Evolutionary conservation across 1,140 invertebrate species (phyloP).

Genomic region (Solen grandis): DNA sequence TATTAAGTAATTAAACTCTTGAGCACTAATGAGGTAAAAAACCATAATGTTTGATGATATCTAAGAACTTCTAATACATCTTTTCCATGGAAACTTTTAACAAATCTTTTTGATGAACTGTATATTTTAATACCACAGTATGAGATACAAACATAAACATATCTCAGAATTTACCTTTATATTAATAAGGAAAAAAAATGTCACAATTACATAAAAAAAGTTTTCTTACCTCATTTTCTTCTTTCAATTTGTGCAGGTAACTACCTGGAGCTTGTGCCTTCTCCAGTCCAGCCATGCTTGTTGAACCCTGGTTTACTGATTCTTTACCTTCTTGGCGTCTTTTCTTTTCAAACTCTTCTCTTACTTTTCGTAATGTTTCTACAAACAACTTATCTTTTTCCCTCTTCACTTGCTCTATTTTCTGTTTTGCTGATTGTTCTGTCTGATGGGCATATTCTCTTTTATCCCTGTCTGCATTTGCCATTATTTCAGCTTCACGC

Average conservation of each 20-base stretch:
- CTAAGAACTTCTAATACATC: too few species aligned
- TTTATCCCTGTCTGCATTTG: constrained; percentile 58
- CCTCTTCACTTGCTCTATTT: constrained; percentile 62
- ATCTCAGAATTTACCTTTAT: constrained; percentile 2
- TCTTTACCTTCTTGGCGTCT: constrained; percentile 45
- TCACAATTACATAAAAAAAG: not conserved
- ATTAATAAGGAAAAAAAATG: not conserved
- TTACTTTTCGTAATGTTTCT: constrained; percentile 70
- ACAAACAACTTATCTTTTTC: constrained; percentile 74
- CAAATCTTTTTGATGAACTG: too few species aligned
- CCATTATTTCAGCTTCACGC: constrained; percentile 56
- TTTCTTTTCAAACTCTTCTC: constrained; percentile 63
- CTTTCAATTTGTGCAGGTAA: constrained; percentile 61
- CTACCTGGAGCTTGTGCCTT: constrained; percentile 8
- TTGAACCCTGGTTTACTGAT: constrained; percentile 15
- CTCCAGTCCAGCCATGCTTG: constrained; percentile 35
- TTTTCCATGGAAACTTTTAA: too few species aligned
- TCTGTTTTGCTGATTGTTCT: constrained; percentile 64
- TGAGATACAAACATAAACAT: constrained; percentile 21
- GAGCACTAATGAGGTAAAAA: too few species aligned
- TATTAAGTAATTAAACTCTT: too few species aligned
- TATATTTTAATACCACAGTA: too few species aligned
- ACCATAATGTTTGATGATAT: too few species aligned
- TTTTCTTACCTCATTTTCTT: constrained; percentile 71
- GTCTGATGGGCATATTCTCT: constrained; percentile 60